Base-by-base conservation (phyloP, 2,113 vertebrate species). In the Thoracochromis brauschi region DNA sequence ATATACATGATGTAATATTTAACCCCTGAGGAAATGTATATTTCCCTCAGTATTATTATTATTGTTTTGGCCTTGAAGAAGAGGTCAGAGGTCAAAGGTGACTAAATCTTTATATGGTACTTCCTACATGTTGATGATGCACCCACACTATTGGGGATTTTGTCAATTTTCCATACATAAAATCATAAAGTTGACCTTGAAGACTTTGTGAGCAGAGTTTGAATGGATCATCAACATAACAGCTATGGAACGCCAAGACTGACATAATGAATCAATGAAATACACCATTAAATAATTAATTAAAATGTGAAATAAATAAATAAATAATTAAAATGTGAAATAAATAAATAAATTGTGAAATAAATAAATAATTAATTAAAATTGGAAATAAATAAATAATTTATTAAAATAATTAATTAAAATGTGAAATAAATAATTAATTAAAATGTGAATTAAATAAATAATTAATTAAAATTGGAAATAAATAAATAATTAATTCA, bases 271-370 rank as follows among this genome's bases (percentile, higher is more conserved):
- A 17, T 58, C 14, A 58, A 0, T 58, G 14, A 58, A 58, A 2
- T 31, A 17, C 26, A 58, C 14, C 26, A 58, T 9, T 58, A 58
- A 57, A 53, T 53, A 53, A 53, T 2, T 49, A 49, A 0, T 49
- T 17, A 16, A 49, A 42, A 42, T 0, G 5, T 3, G 40, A 42
- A 42, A 42, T 40, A 13, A 42, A 42, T 1, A 45, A 45, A n/a
- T n/a, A n/a, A 33, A 3, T 0, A 51, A n/a, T n/a, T 10, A 53
- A 10, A 53, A 53, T 3, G 49, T 1, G 19, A 53, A 53, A 10
- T 53, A 53, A 51, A 51, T 3, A 51, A 51, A 0, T 7, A 16
- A 45, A 4, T 2, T 0, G 4, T 0, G 49, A 19, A 49, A 49
- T 49, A 9, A 49, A 19, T 6, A 47, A 47, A 17, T 17, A 47